Evolutionary conservation across 2,888 invertebrate species (phyloP), one percentile per base, ranked within the genome.

Genomic region (Caenorhabditis panamensis): DNA sequence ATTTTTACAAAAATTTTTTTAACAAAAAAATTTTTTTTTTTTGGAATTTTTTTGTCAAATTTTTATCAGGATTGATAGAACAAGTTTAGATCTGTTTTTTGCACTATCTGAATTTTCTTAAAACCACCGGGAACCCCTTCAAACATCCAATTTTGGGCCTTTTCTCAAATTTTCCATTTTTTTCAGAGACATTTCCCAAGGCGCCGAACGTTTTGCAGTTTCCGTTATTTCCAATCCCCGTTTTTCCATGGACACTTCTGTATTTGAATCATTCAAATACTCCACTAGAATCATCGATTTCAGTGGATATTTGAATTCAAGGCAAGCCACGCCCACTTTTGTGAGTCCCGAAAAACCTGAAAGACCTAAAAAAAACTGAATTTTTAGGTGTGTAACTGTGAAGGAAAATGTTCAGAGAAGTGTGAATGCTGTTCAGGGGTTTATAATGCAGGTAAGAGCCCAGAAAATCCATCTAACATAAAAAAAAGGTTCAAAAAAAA

Each of bases 171-270:
- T n/a, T n/a, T n/a, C n/a, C n/a, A n/a, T n/a, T n/a, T n/a, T 2
- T 68, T 82, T 47, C 76, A 85, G 85, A 44, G 86, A 86, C 62
- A 76, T 86, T 8, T 81, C 86, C 9, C 54, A 64, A 5, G 86
- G 86, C 9, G 73, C 73, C 9, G 86, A 86, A 28, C 79, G 86
- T 0, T 86, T 84, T 49, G 64, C 82, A 0, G 77, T 86, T 2
- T 79, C 82, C 1, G 86, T 86, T 6, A 59, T 82, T 18, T 80
- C 62, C 16, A 76, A 64, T 53, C 61, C 63, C 1, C 61, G 44
- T 1, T 64, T 73, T n/a, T 24, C 24, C 1, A 31, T 81, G 53
- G 71, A 77, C 22, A 58, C 58, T 13, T 16, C 44, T 0, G 51
- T 81, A 5, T 81, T 81, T 24, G 62, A 68, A 13, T 28, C 20